Percentiles rank a stretch among this genome's conserved stretches.
Evolutionary conservation across 2,888 invertebrate genomes (phyloP).

Genomic region (Microctonus hyperodae): DNA sequence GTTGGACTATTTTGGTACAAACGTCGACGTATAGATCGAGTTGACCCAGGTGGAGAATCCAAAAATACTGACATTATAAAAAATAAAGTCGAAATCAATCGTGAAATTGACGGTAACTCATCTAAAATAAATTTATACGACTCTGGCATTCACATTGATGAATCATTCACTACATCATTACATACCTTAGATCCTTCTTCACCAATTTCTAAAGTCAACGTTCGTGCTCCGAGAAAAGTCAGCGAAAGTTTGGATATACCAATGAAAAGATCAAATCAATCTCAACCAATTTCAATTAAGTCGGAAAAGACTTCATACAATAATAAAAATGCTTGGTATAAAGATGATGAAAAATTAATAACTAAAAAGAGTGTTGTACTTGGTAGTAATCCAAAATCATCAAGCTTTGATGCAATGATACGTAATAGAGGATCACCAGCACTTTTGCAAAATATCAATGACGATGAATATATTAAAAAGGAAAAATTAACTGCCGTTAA

Average conservation of each 20-base stretch:
- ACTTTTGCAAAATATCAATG: slow-evolving; percentile 20
- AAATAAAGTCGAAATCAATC: slow-evolving; percentile 23
- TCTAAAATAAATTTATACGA: slow-evolving; percentile 41
- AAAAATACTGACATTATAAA: slow-evolving; percentile 37
- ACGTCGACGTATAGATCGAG: slow-evolving; percentile 77
- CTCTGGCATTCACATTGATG: slow-evolving; percentile 50
- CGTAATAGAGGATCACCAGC: slow-evolving; percentile 37
- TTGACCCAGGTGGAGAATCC: slow-evolving; percentile 74
- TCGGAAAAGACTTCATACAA: slow-evolving; percentile 39
- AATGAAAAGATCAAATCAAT: slow-evolving; percentile 40
- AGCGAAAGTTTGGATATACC: slow-evolving; percentile 54
- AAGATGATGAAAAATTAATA: slow-evolving; percentile 40
- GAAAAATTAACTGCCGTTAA: slow-evolving; percentile 46
- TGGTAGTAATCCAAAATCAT: slow-evolving; percentile 50
- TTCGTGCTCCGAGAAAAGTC: slow-evolving; percentile 48
- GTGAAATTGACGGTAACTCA: slow-evolving; percentile 27
- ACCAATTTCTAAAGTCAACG: slow-evolving; percentile 34
- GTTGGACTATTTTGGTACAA: slow-evolving; percentile 85
- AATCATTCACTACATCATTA: slow-evolving; percentile 39
- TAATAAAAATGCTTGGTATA: slow-evolving; percentile 45
- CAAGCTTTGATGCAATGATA: slow-evolving; percentile 46
- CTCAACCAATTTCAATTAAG: slow-evolving; percentile 43
- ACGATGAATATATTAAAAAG: slow-evolving; percentile 43
- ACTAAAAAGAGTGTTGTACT: slow-evolving; percentile 43
- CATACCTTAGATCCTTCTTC: slow-evolving; percentile 36